phyloP scores from a whole-genome alignment of 1,140 invertebrate genomes.

The Drosophila mayri region DNA sequence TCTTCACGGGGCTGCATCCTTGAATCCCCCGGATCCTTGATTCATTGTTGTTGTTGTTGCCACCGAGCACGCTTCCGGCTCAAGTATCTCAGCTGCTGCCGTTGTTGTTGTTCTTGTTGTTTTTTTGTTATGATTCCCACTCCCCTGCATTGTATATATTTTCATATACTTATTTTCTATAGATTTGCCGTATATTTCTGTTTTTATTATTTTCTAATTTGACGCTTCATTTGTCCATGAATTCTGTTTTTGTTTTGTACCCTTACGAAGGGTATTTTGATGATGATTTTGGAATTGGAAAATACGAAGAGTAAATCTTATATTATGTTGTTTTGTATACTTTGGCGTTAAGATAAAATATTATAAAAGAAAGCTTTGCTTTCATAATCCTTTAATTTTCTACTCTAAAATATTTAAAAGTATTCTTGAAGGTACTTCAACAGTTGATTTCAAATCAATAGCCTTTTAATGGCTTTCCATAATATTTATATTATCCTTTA shows the following conservation, averaged over 20 bases:
- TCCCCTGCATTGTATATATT: slow-evolving; percentile 17
- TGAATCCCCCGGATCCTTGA: slow-evolving; percentile 33
- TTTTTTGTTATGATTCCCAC: slow-evolving; percentile 42
- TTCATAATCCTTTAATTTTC: too few relatives aligned
- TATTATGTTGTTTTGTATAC: background rate
- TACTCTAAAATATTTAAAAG: too few relatives aligned
- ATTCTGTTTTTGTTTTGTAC: slow-evolving; percentile 34
- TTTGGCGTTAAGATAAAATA: too few relatives aligned
- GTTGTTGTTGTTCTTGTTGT: slow-evolving; percentile 11
- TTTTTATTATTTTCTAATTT: slow-evolving; percentile 75
- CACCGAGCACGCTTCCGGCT: slow-evolving; percentile 66
- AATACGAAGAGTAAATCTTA: background rate
- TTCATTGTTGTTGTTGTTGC: slow-evolving; percentile 50
- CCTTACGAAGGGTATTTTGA: background rate
- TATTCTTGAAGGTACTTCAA: too few relatives aligned
- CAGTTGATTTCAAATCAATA: too few relatives aligned
- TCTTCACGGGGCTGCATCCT: slow-evolving; percentile 49
- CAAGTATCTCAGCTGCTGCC: slow-evolving; percentile 53
- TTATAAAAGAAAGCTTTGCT: too few relatives aligned
- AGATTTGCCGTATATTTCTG: slow-evolving; percentile 27
- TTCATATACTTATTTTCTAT: slow-evolving; percentile 38
- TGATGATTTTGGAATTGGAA: background rate
- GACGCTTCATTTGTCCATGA: slow-evolving; percentile 68
- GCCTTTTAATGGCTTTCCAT: too few relatives aligned
- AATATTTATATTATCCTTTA: too few relatives aligned